phyloP scores from a whole-genome alignment of 2,888 invertebrate species.

The Rhingia campestris region DNA sequence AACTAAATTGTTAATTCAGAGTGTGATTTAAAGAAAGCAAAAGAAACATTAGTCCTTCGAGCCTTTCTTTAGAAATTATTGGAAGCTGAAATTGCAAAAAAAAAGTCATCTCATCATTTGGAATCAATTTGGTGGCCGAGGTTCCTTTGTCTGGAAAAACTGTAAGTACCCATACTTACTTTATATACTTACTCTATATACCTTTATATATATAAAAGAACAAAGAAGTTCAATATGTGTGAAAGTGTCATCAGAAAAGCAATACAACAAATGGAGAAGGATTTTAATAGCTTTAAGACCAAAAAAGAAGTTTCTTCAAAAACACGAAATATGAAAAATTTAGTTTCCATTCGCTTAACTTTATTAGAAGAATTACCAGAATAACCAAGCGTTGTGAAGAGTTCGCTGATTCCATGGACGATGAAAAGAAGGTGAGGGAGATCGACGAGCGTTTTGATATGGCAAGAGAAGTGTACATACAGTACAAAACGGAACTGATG shows the following conservation, averaged over 20 bases:
- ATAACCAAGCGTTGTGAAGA: conserved; percentile 9
- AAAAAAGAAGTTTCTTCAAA: too few species aligned
- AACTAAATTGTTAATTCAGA: too few species aligned
- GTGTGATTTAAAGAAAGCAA: too few species aligned
- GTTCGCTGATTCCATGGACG: conserved; percentile 7
- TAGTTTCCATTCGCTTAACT: conserved; percentile 8
- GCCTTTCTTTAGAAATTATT: too few species aligned
- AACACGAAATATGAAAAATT: not conserved
- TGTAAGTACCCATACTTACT: not conserved
- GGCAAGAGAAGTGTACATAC: conserved; percentile 12
- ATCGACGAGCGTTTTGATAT: conserved; percentile 4
- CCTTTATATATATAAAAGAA: not conserved
- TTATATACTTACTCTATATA: conserved; percentile 13
- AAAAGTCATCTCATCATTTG: too few species aligned
- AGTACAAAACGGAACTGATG: conserved; percentile 11
- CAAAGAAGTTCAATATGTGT: too few species aligned
- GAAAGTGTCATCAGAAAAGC: too few species aligned
- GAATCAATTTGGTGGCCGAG: too few species aligned
- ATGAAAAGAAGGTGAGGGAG: conserved; percentile 14
- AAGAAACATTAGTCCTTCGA: too few species aligned
- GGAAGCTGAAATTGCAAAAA: too few species aligned
- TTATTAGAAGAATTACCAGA: conserved; percentile 11
- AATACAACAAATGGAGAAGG: too few species aligned
- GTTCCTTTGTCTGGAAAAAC: not conserved
- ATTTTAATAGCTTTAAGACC: too few species aligned